Conservation (phyloP, 2,797 vertebrate species). For the Merluccius polli region DNA sequence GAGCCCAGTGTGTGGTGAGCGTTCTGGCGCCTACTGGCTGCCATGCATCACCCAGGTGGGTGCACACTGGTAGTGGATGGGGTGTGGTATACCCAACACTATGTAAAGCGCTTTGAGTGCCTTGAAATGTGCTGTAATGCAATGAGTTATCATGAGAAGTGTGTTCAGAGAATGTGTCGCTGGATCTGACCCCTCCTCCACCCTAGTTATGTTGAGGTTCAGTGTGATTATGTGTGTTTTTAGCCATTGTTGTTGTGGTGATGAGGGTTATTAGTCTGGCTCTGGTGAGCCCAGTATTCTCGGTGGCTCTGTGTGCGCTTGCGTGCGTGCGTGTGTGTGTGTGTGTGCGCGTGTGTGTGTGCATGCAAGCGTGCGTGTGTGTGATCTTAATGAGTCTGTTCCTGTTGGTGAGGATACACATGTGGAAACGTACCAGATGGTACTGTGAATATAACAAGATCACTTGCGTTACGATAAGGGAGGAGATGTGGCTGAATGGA, state of each 20-base stretch:
- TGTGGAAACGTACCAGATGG: not conserved
- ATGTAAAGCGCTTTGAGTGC: not conserved
- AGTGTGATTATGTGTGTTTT: not conserved
- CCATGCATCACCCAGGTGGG: not conserved
- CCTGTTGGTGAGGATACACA: not conserved
- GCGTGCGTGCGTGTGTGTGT: not conserved
- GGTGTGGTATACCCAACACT: not conserved
- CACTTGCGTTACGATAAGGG: not conserved
- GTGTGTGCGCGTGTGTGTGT: not conserved
- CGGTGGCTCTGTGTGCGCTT: not conserved
- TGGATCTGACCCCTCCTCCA: not conserved
- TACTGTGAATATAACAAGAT: not conserved
- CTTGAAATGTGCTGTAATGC: not conserved
- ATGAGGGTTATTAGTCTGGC: not conserved
- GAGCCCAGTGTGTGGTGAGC: not conserved
- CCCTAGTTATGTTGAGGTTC: not conserved
- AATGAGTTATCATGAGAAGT: not conserved
- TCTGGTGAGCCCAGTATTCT: not conserved
- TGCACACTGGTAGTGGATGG: not conserved
- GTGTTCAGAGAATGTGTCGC: not conserved
- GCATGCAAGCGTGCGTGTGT: not conserved
- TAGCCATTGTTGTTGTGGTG: not conserved
- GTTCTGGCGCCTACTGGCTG: not conserved
- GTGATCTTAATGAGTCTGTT: constrained; percentile 1
- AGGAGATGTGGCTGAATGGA: not conserved